phyloP scores from a whole-genome alignment of 2,888 invertebrate genomes.

The Dicranocentrus wangi region DNA sequence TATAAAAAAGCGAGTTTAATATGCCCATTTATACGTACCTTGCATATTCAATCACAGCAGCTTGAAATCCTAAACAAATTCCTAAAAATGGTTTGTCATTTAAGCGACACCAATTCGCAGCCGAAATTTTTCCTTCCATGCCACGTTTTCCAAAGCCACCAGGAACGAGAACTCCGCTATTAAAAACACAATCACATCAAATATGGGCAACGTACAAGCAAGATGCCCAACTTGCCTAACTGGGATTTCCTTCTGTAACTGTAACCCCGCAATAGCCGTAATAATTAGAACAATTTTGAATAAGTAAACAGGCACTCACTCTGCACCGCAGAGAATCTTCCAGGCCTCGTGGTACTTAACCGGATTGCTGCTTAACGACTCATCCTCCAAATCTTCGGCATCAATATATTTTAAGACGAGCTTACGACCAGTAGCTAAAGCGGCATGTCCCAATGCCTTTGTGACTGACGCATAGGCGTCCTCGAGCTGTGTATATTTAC shows the following conservation, averaged over 20 bases:
- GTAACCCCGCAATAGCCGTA: no score
- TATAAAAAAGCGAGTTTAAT: neutral
- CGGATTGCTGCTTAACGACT: conserved; percentile 83
- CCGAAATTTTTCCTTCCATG: conserved; percentile 95
- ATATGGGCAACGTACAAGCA: no score
- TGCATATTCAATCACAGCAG: conserved; percentile 95
- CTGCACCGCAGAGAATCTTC: conserved; percentile 90
- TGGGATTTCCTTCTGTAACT: no score
- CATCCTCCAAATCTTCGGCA: conserved; percentile 88
- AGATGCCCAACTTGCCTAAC: no score
- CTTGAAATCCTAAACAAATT: conserved; percentile 98
- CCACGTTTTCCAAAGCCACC: conserved; percentile 98
- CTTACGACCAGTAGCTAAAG: conserved; percentile 88
- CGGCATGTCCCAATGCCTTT: conserved; percentile 95
- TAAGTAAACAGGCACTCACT: no score
- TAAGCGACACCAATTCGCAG: conserved; percentile 93
- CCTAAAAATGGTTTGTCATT: conserved; percentile 94
- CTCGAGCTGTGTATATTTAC: conserved; percentile 95
- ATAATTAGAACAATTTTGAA: no score
- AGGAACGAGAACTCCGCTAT: conserved; percentile 93
- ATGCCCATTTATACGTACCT: conserved; percentile 74
- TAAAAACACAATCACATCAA: conserved; percentile 73
- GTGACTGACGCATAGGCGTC: conserved; percentile 98
- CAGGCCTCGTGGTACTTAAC: conserved; percentile 93
- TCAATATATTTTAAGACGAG: conserved; percentile 91